Percentiles rank a stretch among this genome's conserved stretches.
Conservation (phyloP, 2,113 vertebrate genomes). For the Siphamia tubifer region DNA sequence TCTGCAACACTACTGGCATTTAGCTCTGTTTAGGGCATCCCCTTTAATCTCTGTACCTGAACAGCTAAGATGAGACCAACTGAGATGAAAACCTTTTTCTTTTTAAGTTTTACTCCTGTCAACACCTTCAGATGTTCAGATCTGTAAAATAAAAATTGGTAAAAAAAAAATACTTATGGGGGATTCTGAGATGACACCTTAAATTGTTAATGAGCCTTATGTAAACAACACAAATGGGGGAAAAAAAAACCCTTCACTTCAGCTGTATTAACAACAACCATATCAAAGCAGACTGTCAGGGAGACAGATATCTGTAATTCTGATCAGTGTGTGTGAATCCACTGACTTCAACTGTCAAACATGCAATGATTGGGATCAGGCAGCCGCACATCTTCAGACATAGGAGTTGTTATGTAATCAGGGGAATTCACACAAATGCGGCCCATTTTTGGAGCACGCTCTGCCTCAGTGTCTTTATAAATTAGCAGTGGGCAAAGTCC, state of each 20-base stretch:
- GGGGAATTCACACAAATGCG: not conserved
- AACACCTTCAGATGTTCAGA: not conserved
- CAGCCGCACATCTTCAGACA: constrained; percentile 11
- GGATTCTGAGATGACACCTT: not conserved
- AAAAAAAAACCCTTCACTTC: not conserved
- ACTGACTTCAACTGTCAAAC: constrained; percentile 44
- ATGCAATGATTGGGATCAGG: constrained; percentile 32
- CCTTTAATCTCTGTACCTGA: constrained; percentile 29
- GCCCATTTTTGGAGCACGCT: constrained; percentile 14
- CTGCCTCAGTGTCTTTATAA: constrained; percentile 40
- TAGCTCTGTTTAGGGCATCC: constrained; percentile 7
- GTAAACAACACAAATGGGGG: not conserved
- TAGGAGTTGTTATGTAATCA: constrained; percentile 44
- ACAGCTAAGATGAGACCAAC: constrained; percentile 19
- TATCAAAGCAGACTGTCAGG: not conserved
- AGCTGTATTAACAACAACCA: not conserved
- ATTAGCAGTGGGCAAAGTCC: constrained; percentile 1
- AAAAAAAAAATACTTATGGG: not conserved
- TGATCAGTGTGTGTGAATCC: constrained; percentile 29
- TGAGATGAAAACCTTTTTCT: constrained; percentile 11
- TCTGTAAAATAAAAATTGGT: not conserved
- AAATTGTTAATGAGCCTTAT: not conserved
- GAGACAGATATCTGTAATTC: not conserved
- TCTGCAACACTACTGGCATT: constrained; percentile 3
- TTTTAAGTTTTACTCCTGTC: not conserved